Percentiles rank a stretch among this genome's conserved stretches.
phyloP scores from a whole-genome alignment of 2,888 invertebrate genomes.

The Macaria notata region DNA sequence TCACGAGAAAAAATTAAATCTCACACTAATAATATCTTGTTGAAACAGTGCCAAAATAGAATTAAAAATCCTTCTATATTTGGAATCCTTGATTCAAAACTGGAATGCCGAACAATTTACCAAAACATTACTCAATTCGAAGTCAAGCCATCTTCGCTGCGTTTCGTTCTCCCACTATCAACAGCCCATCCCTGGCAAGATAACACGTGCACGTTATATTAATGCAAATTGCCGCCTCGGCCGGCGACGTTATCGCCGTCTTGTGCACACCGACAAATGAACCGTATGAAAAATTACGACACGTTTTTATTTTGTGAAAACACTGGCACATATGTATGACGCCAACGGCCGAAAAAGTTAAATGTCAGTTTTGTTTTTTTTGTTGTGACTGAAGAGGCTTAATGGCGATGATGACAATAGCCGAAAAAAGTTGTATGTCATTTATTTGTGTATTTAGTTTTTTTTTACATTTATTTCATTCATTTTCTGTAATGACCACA shows the following conservation, averaged over 20 bases:
- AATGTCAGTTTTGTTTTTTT: slow-evolving; percentile 1
- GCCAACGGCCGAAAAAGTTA: slow-evolving; percentile 3
- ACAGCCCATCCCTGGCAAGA: slow-evolving; percentile 18
- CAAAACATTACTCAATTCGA: neutral
- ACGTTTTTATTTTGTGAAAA: slow-evolving; percentile 13
- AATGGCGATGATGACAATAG: too few relatives aligned
- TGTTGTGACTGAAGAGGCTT: too few relatives aligned
- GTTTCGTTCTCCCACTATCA: neutral
- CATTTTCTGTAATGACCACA: too few relatives aligned
- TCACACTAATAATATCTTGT: too few relatives aligned
- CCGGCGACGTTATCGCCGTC: slow-evolving; percentile 53
- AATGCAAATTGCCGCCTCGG: slow-evolving; percentile 56
- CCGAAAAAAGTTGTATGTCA: too few relatives aligned
- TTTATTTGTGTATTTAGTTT: neutral
- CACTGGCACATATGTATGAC: slow-evolving; percentile 2
- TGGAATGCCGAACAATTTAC: too few relatives aligned
- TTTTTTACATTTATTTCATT: neutral
- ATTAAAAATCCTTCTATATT: too few relatives aligned
- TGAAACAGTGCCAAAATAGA: too few relatives aligned
- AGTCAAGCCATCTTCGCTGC: neutral
- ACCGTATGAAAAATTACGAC: slow-evolving; percentile 16
- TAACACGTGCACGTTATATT: slow-evolving; percentile 56
- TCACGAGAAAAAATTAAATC: too few relatives aligned
- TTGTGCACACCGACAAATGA: slow-evolving; percentile 44
- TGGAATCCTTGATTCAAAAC: too few relatives aligned